Base-by-base conservation (phyloP, 2,113 vertebrate species). In the Chelonoidis abingdonii region DNA sequence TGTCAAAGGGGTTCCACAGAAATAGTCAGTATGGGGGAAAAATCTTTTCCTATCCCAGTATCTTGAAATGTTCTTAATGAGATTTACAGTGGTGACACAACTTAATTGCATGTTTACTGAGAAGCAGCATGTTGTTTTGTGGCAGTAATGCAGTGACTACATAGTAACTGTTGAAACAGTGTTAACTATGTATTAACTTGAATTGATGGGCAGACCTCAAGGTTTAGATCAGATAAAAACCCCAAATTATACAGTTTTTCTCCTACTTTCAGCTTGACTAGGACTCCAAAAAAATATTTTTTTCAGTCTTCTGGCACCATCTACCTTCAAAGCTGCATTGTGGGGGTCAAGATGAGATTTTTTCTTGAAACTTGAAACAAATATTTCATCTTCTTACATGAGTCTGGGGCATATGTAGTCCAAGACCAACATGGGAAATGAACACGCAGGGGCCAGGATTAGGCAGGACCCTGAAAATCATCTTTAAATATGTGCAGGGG, bases 61-160 rank as follows among this genome's bases (percentile, higher is more conserved):
- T 82, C 4, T 87, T 84, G n/a, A 59, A 52, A 69, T 31, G 7
- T 69, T 96, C 24, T 69, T 27, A 59, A 91, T 91, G 75, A 92
- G 4, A 49, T 69, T 87, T 35, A 10, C 50, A 56, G 57, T 35
- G 78, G 24, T 59, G 29, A 44, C 80, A 49, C 69, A 87, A 49
- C 47, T 10, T 92, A 78, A 88, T 19, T 86, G 44, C 19, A 31
- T 85, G 25, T 87, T 88, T 89, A 89, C 27, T 86, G 84, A 91
- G 54, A 35, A 0, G 4, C 81, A 69, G 10, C 35, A 69, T 65
- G 22, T 44, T 87, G 1, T 89, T 89, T n/a, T 81, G 38, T 84
- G 65, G 11, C 49, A 38, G 84, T 44, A 72, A 25, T 88, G n/a
- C 31, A 93, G 86, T 80, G 80, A 16, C 52, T 83, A 62, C 5